Percentiles rank a stretch among this genome's conserved stretches.
These are phyloP conservation scores for Xanthia togata DNA, from an alignment of 2,888 invertebrate species.

Conservation along the genomic window DNA sequence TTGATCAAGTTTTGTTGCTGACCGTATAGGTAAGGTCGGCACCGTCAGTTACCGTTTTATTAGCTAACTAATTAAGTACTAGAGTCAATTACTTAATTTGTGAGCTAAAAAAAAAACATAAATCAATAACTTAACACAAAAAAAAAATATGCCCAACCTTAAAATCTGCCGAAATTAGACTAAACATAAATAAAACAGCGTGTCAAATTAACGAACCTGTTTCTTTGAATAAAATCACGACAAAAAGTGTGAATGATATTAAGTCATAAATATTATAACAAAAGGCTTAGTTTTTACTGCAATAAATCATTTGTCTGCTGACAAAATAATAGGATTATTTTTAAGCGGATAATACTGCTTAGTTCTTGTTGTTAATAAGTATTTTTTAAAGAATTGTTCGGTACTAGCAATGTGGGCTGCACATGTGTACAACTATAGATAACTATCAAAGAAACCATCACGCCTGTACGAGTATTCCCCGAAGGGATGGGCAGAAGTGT, in stretches of 20 bases:
- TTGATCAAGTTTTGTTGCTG: no score
- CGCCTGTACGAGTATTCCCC: no score
- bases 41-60: no score
- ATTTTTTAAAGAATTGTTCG: no score
- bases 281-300: slow-evolving; percentile 48
- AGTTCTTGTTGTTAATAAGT: slow-evolving; percentile 8
- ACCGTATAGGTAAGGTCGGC: no score
- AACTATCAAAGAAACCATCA: no score
- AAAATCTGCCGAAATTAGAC: slow-evolving; percentile 8
- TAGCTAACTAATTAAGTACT: no score
- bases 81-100: not conserved
- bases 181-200: slow-evolving; percentile 3
- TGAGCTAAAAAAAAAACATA: slow-evolving; percentile 5
- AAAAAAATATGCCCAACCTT: slow-evolving; percentile 6
- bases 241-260: slow-evolving; percentile 37
- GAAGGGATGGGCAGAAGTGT: no score
- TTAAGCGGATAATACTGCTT: slow-evolving; percentile 16
- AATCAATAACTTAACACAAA: not conserved
- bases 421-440: not conserved
- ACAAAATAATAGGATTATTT: slow-evolving; percentile 38
- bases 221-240: slow-evolving; percentile 8
- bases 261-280: slow-evolving; percentile 52
- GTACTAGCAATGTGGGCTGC: not conserved
- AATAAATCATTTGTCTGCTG: slow-evolving; percentile 42
- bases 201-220: slow-evolving; percentile 16